Conservation (phyloP, 2,113 vertebrate species). For the Nansenia antarctica region DNA sequence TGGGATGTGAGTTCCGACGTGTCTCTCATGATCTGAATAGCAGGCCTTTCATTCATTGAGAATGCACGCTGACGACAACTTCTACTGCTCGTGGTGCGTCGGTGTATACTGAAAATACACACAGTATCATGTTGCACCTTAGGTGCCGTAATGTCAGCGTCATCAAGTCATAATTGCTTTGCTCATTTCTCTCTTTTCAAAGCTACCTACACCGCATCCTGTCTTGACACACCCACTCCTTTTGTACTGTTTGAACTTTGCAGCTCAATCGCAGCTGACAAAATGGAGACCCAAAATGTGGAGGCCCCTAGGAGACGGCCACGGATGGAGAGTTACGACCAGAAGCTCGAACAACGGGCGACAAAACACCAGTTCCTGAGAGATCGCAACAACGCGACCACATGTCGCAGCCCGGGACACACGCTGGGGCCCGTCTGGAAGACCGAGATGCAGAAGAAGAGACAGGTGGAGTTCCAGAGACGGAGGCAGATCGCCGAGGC, state of each 20-base stretch:
- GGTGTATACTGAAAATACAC: too few species aligned
- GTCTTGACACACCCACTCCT: not conserved
- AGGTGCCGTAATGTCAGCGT: not conserved
- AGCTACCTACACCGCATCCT: not conserved
- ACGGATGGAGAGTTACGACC: conserved; percentile 16
- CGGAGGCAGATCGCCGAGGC: conserved; percentile 18
- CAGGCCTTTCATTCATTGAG: not conserved
- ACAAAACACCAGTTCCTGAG: conserved; percentile 28
- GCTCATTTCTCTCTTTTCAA: not conserved
- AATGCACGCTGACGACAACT: not conserved
- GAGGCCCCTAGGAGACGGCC: not conserved
- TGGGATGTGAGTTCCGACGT: not conserved
- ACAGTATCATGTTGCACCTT: not conserved
- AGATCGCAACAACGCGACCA: conserved; percentile 20
- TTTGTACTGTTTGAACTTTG: not conserved
- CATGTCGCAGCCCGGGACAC: conserved; percentile 13
- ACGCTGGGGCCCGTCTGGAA: conserved; percentile 5
- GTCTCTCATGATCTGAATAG: not conserved
- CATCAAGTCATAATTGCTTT: not conserved
- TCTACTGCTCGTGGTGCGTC: not conserved
- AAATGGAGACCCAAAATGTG: conserved; percentile 23
- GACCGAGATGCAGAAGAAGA: conserved; percentile 21
- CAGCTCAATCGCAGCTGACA: not conserved
- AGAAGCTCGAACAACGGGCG: conserved; percentile 30
- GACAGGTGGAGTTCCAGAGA: conserved; percentile 32